These are phyloP conservation scores for Sialis fuliginosa DNA, from an alignment of 2,888 invertebrate genomes.

Conservation along the genomic window DNA sequence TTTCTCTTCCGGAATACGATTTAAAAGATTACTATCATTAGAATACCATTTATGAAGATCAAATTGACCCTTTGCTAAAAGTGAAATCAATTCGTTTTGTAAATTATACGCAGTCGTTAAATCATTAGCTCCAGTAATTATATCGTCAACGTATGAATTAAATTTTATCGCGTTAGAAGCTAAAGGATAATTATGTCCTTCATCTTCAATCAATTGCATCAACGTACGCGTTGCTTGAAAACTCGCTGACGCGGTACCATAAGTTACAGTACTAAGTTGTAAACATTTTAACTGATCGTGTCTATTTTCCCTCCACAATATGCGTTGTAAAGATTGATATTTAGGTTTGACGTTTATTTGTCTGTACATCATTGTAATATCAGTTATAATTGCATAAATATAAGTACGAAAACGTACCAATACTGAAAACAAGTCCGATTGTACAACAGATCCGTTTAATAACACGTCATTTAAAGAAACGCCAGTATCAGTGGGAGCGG, in stretches of 20 bases:
- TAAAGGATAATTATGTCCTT: neutral
- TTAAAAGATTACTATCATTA: constrained; percentile 2
- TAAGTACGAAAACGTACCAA: constrained; percentile 1
- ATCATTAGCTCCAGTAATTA: neutral
- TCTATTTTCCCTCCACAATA: constrained; percentile 3
- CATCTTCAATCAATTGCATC: constrained; percentile 6
- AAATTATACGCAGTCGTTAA: neutral
- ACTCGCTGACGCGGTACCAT: constrained; percentile 12
- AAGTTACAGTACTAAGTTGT: constrained; percentile 10
- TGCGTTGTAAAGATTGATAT: constrained; percentile 1
- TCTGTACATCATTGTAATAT: constrained; percentile 4
- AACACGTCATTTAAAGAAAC: constrained; percentile 4
- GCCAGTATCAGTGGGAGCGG: constrained; percentile 1
- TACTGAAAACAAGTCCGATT: constrained; percentile 3
- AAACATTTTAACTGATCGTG: constrained; percentile 5
- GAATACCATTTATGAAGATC: constrained; percentile 8
- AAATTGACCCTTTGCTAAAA: constrained; percentile 2
- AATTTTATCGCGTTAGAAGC: neutral
- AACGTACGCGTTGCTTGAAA: constrained; percentile 10
- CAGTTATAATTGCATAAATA: constrained; percentile 1
- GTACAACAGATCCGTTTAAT: constrained; percentile 4
- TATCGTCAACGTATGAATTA: neutral
- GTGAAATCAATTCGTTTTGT: constrained; percentile 2
- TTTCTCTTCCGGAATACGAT: neutral
- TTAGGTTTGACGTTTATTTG: constrained; percentile 3